phyloP scores from a whole-genome alignment of 2,113 vertebrate genomes.

The rat (Rattus norvegicus) region GRCr8 NC_086020.1:12552001-12552500 shows the following conservation, averaged over 20 bases:
- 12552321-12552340: not conserved
- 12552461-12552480: not conserved
- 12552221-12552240: not conserved
- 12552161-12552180: not conserved
- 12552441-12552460: not conserved
- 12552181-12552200: not conserved
- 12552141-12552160: not conserved
- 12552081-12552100: not conserved
- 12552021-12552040: too few relatives aligned
- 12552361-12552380: not conserved
- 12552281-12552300: fast-evolving
- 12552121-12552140: not conserved
- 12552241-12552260: not conserved
- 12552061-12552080: too few relatives aligned
- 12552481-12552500: too few relatives aligned
- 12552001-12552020: too few relatives aligned
- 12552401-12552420: not conserved
- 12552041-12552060: too few relatives aligned
- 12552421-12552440: not conserved
- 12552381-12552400: not conserved
- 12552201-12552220: too few relatives aligned
- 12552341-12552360: not conserved
- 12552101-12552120: not conserved
- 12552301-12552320: not conserved
- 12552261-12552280: not conserved